Conservation (phyloP, 1,140 invertebrate genomes). For the Platorchestia sp. region DNA sequence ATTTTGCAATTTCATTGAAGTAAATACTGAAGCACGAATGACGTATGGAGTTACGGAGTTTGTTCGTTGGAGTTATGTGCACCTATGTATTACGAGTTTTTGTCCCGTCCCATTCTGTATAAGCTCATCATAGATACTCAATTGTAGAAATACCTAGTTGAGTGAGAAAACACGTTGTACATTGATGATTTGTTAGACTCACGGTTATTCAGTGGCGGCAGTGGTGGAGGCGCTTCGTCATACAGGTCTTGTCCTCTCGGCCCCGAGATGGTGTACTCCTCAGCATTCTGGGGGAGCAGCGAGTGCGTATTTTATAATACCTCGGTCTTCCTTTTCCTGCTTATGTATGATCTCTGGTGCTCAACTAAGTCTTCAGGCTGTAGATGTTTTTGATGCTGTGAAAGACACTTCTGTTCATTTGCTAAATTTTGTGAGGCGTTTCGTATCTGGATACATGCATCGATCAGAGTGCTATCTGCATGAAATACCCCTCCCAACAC, state of each 20-base stretch:
- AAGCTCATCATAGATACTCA: neutral
- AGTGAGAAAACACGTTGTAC: too few species aligned
- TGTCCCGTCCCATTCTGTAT: neutral
- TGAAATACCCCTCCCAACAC: neutral
- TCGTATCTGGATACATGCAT: neutral
- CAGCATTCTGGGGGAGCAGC: neutral
- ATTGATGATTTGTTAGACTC: neutral
- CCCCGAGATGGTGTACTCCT: slow-evolving; percentile 13
- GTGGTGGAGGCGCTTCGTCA: slow-evolving; percentile 6
- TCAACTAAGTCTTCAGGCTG: neutral
- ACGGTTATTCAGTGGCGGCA: slow-evolving; percentile 33
- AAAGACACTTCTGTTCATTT: neutral
- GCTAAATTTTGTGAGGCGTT: neutral
- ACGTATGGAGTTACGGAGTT: too few species aligned
- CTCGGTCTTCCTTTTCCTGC: neutral
- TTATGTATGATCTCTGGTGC: neutral
- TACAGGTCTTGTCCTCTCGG: slow-evolving; percentile 29
- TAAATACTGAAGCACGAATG: too few species aligned
- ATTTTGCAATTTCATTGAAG: too few species aligned
- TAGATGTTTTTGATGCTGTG: neutral
- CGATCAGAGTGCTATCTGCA: neutral
- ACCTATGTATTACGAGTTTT: neutral
- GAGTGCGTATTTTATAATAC: neutral
- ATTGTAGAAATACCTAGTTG: too few species aligned
- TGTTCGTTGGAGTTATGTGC: too few species aligned